Conservation (phyloP, 2,888 invertebrate species). For the Charanyca ferruginea region DNA sequence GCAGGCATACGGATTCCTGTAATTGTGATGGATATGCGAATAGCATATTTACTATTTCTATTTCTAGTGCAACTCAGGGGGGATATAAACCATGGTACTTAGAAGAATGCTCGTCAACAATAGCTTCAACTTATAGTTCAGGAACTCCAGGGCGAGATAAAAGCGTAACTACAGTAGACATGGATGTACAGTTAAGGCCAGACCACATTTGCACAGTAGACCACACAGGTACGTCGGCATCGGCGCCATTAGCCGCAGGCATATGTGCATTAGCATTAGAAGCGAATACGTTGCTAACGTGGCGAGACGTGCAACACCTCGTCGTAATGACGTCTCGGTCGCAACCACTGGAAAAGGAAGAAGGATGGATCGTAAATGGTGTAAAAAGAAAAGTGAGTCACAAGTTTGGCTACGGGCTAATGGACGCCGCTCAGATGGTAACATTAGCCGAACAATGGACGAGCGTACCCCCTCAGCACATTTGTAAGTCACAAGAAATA, state of each 20-base stretch:
- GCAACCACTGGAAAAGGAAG: constrained; percentile 96
- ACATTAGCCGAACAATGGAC: constrained; percentile 98
- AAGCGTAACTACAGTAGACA: constrained; percentile 97
- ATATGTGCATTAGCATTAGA: constrained; percentile 98
- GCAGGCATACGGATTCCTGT: constrained; percentile 98
- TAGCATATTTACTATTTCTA: constrained; percentile 99
- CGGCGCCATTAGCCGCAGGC: constrained; percentile 98
- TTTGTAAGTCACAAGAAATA: constrained; percentile 97
- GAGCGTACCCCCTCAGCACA: constrained; percentile 98
- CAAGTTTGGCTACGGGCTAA: constrained; percentile 99
- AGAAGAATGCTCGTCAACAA: constrained; percentile 99
- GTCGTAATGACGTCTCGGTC: constrained; percentile 97
- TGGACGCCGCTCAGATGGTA: constrained; percentile 99
- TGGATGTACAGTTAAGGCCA: constrained; percentile 96
- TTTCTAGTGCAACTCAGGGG: constrained; percentile 99
- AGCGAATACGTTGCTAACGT: constrained; percentile 97
- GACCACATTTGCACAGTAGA: constrained; percentile 97
- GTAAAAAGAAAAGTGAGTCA: constrained; percentile 98
- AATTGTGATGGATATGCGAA: constrained; percentile 99
- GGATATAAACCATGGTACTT: constrained; percentile 99
- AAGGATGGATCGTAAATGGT: constrained; percentile 98
- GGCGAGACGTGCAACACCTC: constrained; percentile 99
- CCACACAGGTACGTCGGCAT: constrained; percentile 98
- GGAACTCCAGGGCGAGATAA: constrained; percentile 98
- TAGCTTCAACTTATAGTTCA: constrained; percentile 99